Percentiles rank a stretch among this genome's conserved stretches.
Conservation (phyloP, 2,797 vertebrate species). For the Anguilla marmorata region DNA sequence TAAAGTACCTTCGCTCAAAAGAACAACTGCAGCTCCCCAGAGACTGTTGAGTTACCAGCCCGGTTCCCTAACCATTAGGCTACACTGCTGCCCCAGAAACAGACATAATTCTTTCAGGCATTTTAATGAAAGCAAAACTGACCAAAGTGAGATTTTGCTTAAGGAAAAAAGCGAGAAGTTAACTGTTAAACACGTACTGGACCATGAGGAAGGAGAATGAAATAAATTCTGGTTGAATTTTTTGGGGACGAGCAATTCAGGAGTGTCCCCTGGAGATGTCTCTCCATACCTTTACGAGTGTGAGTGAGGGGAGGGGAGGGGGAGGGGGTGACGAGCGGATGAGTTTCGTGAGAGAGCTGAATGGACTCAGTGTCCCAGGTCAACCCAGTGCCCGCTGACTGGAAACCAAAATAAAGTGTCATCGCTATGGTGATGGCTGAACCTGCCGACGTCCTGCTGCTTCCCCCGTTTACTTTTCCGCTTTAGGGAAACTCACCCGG, state of each 20-base stretch:
- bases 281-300: slow-evolving; percentile 17
- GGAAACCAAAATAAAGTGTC: slow-evolving; percentile 71
- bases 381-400: slow-evolving; percentile 41
- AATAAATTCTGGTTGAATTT: neutral
- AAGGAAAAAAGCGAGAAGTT: too few relatives aligned
- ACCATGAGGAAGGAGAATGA: neutral
- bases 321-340: slow-evolving; percentile 22
- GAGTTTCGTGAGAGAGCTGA: slow-evolving; percentile 51
- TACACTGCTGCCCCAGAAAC: neutral
- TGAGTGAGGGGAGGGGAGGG: neutral
- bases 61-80: neutral
- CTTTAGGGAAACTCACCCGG: slow-evolving; percentile 48
- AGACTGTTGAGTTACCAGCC: neutral
- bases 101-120: too few relatives aligned
- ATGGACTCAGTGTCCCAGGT: slow-evolving; percentile 52
- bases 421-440: slow-evolving; percentile 45
- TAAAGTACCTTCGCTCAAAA: neutral
- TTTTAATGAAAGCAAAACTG: too few relatives aligned
- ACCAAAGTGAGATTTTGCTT: too few relatives aligned
- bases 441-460: slow-evolving; percentile 51
- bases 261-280: slow-evolving; percentile 9
- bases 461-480: slow-evolving; percentile 57
- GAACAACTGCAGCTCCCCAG: neutral
- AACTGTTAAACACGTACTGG: too few relatives aligned
- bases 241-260: neutral